Conservation (phyloP, 2,888 invertebrate species). For the Heteromyza rotundicornis region DNA sequence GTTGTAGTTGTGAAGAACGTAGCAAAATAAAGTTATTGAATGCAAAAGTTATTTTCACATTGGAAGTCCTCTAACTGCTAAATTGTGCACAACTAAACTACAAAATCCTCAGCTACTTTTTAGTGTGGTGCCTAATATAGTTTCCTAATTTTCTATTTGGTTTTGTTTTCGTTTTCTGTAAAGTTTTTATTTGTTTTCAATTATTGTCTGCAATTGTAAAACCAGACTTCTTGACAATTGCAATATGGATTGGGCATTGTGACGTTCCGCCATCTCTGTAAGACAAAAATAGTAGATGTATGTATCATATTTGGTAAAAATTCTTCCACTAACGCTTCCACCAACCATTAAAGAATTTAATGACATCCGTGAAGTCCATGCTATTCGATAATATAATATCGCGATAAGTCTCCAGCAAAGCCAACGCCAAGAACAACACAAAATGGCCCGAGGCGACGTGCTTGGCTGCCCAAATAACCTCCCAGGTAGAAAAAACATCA, state of each 20-base stretch:
- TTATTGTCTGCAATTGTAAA: slow-evolving; percentile 86
- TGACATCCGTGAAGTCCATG: slow-evolving; percentile 98
- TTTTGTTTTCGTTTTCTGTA: not conserved
- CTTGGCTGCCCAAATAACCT: slow-evolving; percentile 93
- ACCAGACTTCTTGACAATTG: slow-evolving; percentile 86
- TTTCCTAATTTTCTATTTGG: slow-evolving; percentile 8
- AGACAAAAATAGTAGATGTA: slow-evolving; percentile 39
- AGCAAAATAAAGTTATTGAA: no score
- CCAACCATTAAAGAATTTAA: slow-evolving; percentile 96
- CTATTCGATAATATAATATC: slow-evolving; percentile 93
- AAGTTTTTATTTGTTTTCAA: slow-evolving; percentile 81
- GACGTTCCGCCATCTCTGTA: slow-evolving; percentile 96
- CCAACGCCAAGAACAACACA: slow-evolving; percentile 90
- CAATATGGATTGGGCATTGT: slow-evolving; percentile 84
- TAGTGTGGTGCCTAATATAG: not conserved
- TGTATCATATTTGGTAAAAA: not conserved
- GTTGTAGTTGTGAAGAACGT: no score
- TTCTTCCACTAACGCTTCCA: slow-evolving; percentile 15
- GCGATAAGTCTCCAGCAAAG: slow-evolving; percentile 88
- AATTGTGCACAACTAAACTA: not conserved
- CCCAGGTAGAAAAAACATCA: slow-evolving; percentile 95
- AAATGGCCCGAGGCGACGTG: slow-evolving; percentile 87
- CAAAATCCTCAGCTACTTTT: slow-evolving; percentile 13
- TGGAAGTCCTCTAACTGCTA: no score
- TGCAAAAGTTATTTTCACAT: not conserved